A percentile compares a stretch with the other conserved stretches of the same genome.
Conservation (phyloP, 1,140 invertebrate species). For the Galleria mellonella region DNA sequence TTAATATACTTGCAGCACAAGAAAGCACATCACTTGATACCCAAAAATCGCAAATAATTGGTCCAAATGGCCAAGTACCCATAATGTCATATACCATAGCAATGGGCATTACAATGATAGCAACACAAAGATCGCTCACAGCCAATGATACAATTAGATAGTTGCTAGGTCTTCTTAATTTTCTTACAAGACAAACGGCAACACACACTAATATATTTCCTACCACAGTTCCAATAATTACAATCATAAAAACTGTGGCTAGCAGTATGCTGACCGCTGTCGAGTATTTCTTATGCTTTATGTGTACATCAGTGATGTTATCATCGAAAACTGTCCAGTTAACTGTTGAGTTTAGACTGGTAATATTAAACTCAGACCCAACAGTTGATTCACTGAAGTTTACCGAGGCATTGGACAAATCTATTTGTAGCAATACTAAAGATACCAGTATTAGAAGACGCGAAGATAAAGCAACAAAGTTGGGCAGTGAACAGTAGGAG, state of each 20-base stretch:
- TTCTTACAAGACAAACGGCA: constrained; percentile 90
- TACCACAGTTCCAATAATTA: constrained; percentile 87
- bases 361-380: constrained; percentile 30
- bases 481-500: constrained; percentile 58
- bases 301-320: constrained; percentile 44
- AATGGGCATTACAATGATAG: constrained; percentile 89
- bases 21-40: constrained; percentile 88
- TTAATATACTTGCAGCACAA: constrained; percentile 92
- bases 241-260: constrained; percentile 81
- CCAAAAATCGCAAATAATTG: constrained; percentile 89
- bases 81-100: constrained; percentile 88
- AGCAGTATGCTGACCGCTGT: constrained; percentile 78
- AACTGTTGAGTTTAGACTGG: constrained; percentile 36
- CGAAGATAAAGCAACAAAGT: constrained; percentile 72
- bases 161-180: constrained; percentile 88
- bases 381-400: constrained; percentile 41
- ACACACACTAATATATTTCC: constrained; percentile 94
- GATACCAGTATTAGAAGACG: constrained; percentile 63
- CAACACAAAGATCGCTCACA: constrained; percentile 89
- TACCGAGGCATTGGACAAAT: constrained; percentile 32
- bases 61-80: constrained; percentile 89
- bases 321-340: constrained; percentile 55
- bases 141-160: constrained; percentile 94
- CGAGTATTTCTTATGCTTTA: constrained; percentile 62
- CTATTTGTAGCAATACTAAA: constrained; percentile 42